Percentiles rank a stretch among this genome's conserved stretches.
These are phyloP conservation scores for Merops nubicus DNA, from an alignment of 2,113 vertebrate species.

Conservation along the genomic window DNA sequence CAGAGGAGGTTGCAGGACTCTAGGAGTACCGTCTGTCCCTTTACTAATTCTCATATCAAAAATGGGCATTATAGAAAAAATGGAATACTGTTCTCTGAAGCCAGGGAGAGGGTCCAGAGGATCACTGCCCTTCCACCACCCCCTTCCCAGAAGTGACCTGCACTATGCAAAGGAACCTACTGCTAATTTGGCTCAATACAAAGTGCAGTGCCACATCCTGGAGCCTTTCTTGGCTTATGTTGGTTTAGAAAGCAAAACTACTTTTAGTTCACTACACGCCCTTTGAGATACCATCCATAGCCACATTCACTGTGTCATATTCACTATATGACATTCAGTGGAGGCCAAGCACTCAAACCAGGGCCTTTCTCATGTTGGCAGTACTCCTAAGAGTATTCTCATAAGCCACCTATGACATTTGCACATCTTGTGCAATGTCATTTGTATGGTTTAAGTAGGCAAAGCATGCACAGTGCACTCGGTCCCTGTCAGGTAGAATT, in stretches of 20 bases:
- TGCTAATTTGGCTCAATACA: background rate
- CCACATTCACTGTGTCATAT: too few relatives aligned
- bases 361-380: fast-evolving
- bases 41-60: conserved; percentile 63
- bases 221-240: background rate
- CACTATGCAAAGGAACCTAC: background rate
- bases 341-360: background rate
- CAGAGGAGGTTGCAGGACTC: conserved; percentile 62
- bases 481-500: background rate
- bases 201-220: background rate
- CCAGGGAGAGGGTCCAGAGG: too few relatives aligned
- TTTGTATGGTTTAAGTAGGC: background rate
- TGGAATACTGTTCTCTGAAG: background rate
- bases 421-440: background rate
- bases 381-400: fast-evolving
- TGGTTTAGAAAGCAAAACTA: background rate
- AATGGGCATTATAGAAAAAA: conserved; percentile 38
- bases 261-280: background rate
- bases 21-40: conserved; percentile 67
- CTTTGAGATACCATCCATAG: background rate
- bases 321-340: background rate
- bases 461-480: background rate
- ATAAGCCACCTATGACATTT: background rate
- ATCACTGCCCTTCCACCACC: too few relatives aligned
- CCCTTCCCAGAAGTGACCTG: too few relatives aligned